Percentiles rank a stretch among this genome's conserved stretches.
These are phyloP conservation scores for Liodrosophila aerea DNA, from an alignment of 2,888 invertebrate species.

Conservation along the genomic window DNA sequence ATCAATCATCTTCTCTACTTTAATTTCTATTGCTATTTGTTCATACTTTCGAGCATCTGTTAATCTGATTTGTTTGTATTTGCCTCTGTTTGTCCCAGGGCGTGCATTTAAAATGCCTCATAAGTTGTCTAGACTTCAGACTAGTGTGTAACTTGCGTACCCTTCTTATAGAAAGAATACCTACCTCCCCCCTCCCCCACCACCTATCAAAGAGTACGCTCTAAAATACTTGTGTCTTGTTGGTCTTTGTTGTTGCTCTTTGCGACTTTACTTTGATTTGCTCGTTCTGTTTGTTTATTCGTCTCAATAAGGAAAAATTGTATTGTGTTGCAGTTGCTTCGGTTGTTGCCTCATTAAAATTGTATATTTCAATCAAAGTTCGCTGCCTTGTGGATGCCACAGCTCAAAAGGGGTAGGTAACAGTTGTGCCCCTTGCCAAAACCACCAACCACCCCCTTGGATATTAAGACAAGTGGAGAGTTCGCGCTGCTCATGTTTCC, in stretches of 20 bases:
- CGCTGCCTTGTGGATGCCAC: conserved; percentile 43
- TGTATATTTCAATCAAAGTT: conserved; percentile 77
- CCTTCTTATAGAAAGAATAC: neutral
- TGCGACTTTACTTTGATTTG: conserved; percentile 54
- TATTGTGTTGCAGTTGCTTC: conserved; percentile 49
- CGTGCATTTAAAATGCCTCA: conserved; percentile 54
- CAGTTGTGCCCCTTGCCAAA: no score
- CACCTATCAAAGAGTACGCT: neutral
- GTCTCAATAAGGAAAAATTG: conserved; percentile 40
- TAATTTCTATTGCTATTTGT: neutral
- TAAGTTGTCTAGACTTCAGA: conserved; percentile 47
- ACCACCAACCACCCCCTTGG: neutral
- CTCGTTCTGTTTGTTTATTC: conserved; percentile 50
- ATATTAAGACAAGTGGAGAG: conserved; percentile 12
- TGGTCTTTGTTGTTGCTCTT: conserved; percentile 15
- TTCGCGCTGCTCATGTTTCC: neutral
- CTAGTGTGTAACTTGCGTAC: conserved; percentile 19
- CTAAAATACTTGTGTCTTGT: conserved; percentile 30
- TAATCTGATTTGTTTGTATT: conserved; percentile 39
- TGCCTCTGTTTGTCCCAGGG: conserved; percentile 42
- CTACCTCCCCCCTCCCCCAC: conserved; percentile 1
- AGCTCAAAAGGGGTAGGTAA: conserved; percentile 21
- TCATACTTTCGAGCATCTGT: neutral
- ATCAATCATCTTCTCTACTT: no score
- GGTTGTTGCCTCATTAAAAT: conserved; percentile 71